Evolutionary conservation across 2,888 invertebrate genomes (phyloP).

Genomic region (Orthonevra nobilis): DNA sequence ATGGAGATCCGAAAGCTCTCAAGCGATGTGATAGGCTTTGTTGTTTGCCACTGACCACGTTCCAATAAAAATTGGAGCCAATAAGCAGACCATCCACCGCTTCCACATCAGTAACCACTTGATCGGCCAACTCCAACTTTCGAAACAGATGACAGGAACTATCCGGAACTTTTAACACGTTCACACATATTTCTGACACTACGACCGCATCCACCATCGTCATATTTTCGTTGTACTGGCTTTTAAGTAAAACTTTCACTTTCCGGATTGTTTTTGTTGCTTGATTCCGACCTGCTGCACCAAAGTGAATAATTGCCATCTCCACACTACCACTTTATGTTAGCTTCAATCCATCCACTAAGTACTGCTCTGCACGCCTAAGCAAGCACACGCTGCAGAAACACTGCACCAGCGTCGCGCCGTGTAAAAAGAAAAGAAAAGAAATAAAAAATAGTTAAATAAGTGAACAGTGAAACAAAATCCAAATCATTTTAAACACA

Average conservation of each 20-base stretch:
- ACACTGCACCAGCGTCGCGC: too few species aligned
- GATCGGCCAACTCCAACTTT: slow-evolving; percentile 3
- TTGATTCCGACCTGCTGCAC: background rate
- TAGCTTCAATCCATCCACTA: slow-evolving; percentile 1
- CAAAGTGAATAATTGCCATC: slow-evolving; percentile 3
- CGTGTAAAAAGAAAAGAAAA: too few species aligned
- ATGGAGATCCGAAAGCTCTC: slow-evolving; percentile 9
- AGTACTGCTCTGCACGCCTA: too few species aligned
- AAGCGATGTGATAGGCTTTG: background rate
- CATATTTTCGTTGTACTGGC: background rate
- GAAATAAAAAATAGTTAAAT: too few species aligned
- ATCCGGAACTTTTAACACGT: background rate
- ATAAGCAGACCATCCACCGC: background rate
- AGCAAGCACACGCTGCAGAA: too few species aligned
- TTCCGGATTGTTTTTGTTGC: background rate
- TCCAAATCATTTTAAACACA: too few species aligned
- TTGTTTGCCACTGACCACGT: slow-evolving; percentile 3
- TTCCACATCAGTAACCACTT: background rate
- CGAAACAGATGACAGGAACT: background rate
- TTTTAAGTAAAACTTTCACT: background rate
- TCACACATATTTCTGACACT: background rate
- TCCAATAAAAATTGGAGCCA: slow-evolving; percentile 9
- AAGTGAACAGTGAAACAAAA: too few species aligned
- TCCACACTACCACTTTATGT: background rate
- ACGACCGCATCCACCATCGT: background rate